Evolutionary conservation across 2,113 vertebrate genomes (phyloP), one percentile per base, ranked within the genome.

Genomic region (Crotalus viridis): DNA sequence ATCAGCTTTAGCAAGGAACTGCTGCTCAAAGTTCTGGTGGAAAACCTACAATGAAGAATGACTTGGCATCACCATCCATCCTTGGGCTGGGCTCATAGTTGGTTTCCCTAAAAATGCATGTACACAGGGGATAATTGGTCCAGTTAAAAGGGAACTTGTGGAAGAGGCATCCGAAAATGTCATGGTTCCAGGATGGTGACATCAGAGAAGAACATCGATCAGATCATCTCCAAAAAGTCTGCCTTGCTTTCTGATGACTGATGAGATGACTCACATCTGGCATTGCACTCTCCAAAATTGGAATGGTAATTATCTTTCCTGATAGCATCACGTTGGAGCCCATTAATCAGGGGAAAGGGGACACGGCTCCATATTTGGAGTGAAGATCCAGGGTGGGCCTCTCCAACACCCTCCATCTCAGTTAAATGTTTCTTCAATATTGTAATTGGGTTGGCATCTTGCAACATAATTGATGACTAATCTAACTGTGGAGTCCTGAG

Each of bases 141-240:
- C 26, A n/a, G 26, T 21, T 9, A 9, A 90, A 48, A 90, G 57
- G 26, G 61, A 28, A 10, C 15, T 17, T 52, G 85, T 17, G 87
- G 54, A 28, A 46, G 85, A 5, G 26, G 26, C 1, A 0, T n/a
- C 61, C 5, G 33, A 56, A 39, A 33, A 39, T 52, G 15, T 57
- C 92, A 51, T 15, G 10, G 5, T 81, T 92, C 10, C 12, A 8
- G 51, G 61, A 46, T 21, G 26, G 19, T n/a, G 92, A 85, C 39
- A 89, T 51, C 52, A 51, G 22, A 48, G 0, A 0, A 4, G 7
- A 3, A 10, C 9, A 59, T 19, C 8, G 24, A 15, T 28, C 12
- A 4, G 43, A 10, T 21, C 15, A 2, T 17, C 7, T 33, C 43
- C n/a, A 21, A 13, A 46, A 51, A 0, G 15, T 0, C 26, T n/a